These are phyloP conservation scores for Acanthosepion lycidas DNA, from an alignment of 2,888 invertebrate genomes.

Conservation along the genomic window DNA sequence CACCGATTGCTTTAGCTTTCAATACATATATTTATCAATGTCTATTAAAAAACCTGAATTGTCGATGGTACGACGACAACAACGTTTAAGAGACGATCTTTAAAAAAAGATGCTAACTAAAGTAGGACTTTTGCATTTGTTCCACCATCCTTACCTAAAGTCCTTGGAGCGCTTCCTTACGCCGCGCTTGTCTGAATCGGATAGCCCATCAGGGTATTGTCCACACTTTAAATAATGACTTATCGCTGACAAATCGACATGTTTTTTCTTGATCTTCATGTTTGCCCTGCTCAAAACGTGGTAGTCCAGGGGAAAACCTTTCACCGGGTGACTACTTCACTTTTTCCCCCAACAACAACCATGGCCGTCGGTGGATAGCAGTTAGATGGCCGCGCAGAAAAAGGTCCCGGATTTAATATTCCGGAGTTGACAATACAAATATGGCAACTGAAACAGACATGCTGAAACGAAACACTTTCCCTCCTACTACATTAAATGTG, in stretches of 20 bases:
- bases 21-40: not conserved
- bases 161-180: slow-evolving; percentile 59
- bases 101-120: not conserved
- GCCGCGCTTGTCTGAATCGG: slow-evolving; percentile 56
- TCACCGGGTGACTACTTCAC: slow-evolving; percentile 35
- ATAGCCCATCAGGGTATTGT: slow-evolving; percentile 51
- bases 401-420: slow-evolving; percentile 48
- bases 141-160: slow-evolving; percentile 52
- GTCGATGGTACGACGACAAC: not conserved
- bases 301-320: slow-evolving; percentile 36
- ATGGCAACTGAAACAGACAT: not conserved
- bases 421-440: slow-evolving; percentile 21
- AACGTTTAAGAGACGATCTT: not conserved
- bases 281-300: not conserved
- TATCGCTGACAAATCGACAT: slow-evolving; percentile 43
- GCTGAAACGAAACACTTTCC: not conserved
- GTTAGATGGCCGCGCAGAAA: slow-evolving; percentile 35
- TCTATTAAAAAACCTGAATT: not conserved
- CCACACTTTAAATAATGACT: slow-evolving; percentile 50
- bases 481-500: not conserved
- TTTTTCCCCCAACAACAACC: not conserved
- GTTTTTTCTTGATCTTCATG: slow-evolving; percentile 46
- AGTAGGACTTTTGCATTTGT: not conserved
- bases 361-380: slow-evolving; percentile 39
- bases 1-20: not conserved